A percentile compares a stretch with the other conserved stretches of the same genome.
Conservation (phyloP, 2,888 invertebrate genomes). For the Seira sanloemensis region DNA sequence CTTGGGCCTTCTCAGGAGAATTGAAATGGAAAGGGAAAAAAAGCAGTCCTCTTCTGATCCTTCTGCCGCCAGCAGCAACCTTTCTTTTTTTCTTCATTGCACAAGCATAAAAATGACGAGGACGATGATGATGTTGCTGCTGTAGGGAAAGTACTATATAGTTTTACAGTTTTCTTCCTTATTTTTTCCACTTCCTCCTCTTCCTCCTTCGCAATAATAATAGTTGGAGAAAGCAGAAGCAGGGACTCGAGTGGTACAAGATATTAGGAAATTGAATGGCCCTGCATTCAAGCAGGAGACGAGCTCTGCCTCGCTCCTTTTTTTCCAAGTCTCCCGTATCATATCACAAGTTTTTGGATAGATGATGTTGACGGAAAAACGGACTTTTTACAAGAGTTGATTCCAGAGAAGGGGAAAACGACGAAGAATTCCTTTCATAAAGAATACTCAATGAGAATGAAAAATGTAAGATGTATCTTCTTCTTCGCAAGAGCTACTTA, state of each 20-base stretch:
- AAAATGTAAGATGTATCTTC: constrained; percentile 28
- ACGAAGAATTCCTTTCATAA: neutral
- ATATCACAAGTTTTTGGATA: constrained; percentile 1
- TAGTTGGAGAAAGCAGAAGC: constrained; percentile 3
- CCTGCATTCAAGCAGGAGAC: neutral
- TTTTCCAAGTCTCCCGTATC: neutral
- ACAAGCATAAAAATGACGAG: neutral
- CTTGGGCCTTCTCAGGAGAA: constrained; percentile 46
- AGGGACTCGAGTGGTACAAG: neutral
- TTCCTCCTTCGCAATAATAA: constrained; percentile 17
- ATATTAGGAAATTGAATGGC: neutral
- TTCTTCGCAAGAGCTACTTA: too few species aligned
- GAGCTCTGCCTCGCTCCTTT: neutral
- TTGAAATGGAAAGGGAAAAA: constrained; percentile 35
- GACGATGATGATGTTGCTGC: neutral
- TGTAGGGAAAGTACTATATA: too few species aligned
- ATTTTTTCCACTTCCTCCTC: constrained; percentile 10
- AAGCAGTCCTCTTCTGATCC: constrained; percentile 31
- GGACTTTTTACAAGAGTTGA: constrained; percentile 47
- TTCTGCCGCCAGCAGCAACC: constrained; percentile 24
- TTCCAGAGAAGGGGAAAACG: too few species aligned
- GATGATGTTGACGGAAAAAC: constrained; percentile 22
- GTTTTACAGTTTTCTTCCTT: neutral
- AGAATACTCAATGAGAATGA: neutral
- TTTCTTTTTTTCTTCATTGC: neutral